Conservation (phyloP, 1,140 invertebrate species). For the Anagrus nilaparvatae region DNA sequence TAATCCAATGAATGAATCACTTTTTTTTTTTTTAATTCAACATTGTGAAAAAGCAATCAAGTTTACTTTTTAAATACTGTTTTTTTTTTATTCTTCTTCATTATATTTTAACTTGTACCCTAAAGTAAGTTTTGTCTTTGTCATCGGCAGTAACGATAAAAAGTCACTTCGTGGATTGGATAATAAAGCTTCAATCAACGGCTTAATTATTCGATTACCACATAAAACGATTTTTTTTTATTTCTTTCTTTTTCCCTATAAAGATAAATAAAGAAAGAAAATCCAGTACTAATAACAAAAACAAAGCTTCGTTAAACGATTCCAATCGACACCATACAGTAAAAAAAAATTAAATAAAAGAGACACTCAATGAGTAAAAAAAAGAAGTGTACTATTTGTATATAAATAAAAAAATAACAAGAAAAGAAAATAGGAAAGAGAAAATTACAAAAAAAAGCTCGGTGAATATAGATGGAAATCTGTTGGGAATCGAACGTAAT, state of each 20-base stretch:
- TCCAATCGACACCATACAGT: conserved; percentile 9
- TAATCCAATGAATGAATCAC: conserved; percentile 9
- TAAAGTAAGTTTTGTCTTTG: no score
- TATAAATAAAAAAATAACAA: conserved; percentile 9
- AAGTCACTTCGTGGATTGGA: conserved; percentile 41
- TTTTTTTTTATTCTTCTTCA: conserved; percentile 15
- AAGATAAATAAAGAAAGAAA: no score
- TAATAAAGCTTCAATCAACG: conserved; percentile 44
- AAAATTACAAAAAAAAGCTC: not conserved
- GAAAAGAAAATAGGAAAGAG: conserved; percentile 14
- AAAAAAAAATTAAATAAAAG: no score
- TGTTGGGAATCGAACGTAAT: conserved; percentile 40
- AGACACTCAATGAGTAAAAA: no score
- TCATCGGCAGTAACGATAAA: conserved; percentile 29
- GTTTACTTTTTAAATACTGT: conserved; percentile 36
- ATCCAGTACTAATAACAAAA: no score
- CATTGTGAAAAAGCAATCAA: conserved; percentile 32
- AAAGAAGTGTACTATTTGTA: no score
- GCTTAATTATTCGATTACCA: conserved; percentile 43
- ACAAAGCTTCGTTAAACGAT: conserved; percentile 12
- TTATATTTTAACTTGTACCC: no score
- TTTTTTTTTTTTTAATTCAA: conserved; percentile 16
- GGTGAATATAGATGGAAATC: not conserved
- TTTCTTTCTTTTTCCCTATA: no score
- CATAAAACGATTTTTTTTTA: no score